Evolutionary conservation across 1,140 invertebrate species (phyloP).

Genomic region (Vanessa atalanta): DNA sequence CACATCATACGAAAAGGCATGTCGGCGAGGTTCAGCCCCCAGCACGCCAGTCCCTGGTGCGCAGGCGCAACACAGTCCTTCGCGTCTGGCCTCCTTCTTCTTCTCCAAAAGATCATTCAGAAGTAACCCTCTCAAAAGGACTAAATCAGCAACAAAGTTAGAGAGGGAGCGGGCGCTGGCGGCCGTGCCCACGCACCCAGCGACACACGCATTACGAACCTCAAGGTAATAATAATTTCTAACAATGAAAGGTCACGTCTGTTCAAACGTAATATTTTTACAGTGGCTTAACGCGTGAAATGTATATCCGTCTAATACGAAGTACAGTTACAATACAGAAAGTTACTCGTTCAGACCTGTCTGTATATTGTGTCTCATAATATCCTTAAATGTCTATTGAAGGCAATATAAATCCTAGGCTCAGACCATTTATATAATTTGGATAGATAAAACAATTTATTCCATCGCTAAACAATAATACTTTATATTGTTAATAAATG

Average conservation of each 20-base stretch:
- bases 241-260: not conserved
- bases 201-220: conserved; percentile 83
- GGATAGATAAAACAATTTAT: no score
- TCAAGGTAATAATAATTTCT: conserved; percentile 80
- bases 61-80: conserved; percentile 73
- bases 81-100: conserved; percentile 87
- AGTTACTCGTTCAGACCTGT: no score
- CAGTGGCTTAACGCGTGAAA: no score
- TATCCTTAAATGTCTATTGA: no score
- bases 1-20: conserved; percentile 94
- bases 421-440: no score
- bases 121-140: conserved; percentile 93
- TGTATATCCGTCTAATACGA: no score
- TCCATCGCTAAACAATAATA: no score
- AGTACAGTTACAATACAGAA: no score
- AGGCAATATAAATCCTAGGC: no score
- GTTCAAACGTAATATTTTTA: no score
- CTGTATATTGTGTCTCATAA: no score
- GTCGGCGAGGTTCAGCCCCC: conserved; percentile 90
- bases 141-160: conserved; percentile 94
- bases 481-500: not conserved
- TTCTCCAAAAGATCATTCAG: conserved; percentile 94
- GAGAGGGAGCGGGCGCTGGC: conserved; percentile 84
- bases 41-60: conserved; percentile 88
- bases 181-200: conserved; percentile 69